Percentiles rank a stretch among this genome's conserved stretches.
Evolutionary conservation across 1,140 invertebrate genomes (phyloP).

Genomic region (Danaus melanippus): DNA sequence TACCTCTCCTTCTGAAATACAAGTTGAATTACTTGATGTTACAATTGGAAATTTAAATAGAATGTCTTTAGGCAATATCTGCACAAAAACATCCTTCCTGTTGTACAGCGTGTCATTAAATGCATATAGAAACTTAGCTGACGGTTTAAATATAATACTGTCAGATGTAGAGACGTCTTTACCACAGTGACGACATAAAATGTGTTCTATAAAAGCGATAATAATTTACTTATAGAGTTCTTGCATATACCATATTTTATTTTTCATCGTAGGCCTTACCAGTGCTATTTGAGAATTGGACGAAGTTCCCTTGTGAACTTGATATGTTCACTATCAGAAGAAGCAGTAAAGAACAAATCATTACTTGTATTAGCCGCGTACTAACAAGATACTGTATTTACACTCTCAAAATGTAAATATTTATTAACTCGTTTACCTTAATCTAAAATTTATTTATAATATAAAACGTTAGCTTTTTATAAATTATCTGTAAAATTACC

Average conservation of each 20-base stretch:
- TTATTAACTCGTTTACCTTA: too few species aligned
- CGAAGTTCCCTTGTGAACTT: constrained; percentile 2
- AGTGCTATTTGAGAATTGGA: too few species aligned
- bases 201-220: constrained; percentile 42
- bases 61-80: constrained; percentile 50
- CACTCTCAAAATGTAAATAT: too few species aligned
- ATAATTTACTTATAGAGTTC: not conserved
- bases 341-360: constrained; percentile 16
- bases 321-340: constrained; percentile 9
- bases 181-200: constrained; percentile 65
- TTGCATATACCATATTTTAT: not conserved
- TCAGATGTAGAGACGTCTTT: constrained; percentile 43
- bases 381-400: too few species aligned
- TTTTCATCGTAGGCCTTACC: too few species aligned
- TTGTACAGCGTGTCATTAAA: constrained; percentile 56
- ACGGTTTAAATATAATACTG: constrained; percentile 47
- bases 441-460: too few species aligned
- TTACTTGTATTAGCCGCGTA: constrained; percentile 5
- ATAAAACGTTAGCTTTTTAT: too few species aligned
- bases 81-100: constrained; percentile 48
- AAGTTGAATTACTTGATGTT: constrained; percentile 44
- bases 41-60: constrained; percentile 53
- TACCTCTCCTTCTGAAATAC: constrained; percentile 50
- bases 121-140: constrained; percentile 40
- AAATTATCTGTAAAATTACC: too few species aligned